Conservation (phyloP, 2,888 invertebrate genomes). For the Epinotia demarniana region DNA sequence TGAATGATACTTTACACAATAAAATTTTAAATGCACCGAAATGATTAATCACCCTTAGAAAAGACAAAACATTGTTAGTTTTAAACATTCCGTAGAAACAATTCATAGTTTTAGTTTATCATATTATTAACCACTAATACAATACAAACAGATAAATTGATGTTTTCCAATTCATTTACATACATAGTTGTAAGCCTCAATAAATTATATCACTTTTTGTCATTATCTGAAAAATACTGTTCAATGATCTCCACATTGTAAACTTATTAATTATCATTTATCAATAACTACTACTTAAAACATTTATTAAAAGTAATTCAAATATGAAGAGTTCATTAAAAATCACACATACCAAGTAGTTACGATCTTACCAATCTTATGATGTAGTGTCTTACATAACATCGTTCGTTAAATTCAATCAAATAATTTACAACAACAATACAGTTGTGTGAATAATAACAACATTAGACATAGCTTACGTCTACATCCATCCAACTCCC, state of each 20-base stretch:
- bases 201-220: conserved; percentile 72
- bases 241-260: conserved; percentile 63
- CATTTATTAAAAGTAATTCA: conserved; percentile 61
- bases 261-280: conserved; percentile 58
- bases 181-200: conserved; percentile 69
- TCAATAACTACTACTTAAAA: conserved; percentile 56
- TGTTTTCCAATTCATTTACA: conserved; percentile 49
- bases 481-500: conserved; percentile 69
- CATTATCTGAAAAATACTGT: conserved; percentile 66
- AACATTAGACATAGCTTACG: conserved; percentile 71
- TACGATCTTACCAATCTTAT: conserved; percentile 58
- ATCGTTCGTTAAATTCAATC: conserved; percentile 75
- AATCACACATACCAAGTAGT: conserved; percentile 71
- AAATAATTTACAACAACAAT: conserved; percentile 81
- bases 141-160: conserved; percentile 36
- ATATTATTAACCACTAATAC: conserved; percentile 37
- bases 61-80: conserved; percentile 48
- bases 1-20: conserved; percentile 52
- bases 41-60: conserved; percentile 58
- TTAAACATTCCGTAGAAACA: conserved; percentile 42
- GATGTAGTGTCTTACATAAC: conserved; percentile 64
- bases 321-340: conserved; percentile 66
- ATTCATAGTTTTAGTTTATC: conserved; percentile 33
- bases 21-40: conserved; percentile 69
- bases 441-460: conserved; percentile 75